These are phyloP conservation scores for Huso huso DNA, from an alignment of 2,797 vertebrate genomes.

Conservation along the genomic window DNA sequence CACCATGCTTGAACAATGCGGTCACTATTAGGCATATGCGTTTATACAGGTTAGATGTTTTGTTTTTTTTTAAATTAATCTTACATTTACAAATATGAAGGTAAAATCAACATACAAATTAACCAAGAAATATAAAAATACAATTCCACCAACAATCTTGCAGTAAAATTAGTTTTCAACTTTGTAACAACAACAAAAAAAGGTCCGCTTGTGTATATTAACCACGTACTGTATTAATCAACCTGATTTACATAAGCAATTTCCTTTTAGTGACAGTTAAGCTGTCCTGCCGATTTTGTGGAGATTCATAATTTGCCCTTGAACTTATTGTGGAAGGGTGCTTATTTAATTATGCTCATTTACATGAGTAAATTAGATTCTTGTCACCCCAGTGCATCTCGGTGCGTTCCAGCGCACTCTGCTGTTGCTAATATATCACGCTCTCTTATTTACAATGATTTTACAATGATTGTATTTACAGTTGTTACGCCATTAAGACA, in stretches of 20 bases:
- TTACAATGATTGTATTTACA: slow-evolving; percentile 9
- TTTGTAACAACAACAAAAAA: not conserved
- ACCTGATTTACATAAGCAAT: slow-evolving; percentile 11
- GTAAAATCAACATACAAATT: no score
- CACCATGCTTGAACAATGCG: no score
- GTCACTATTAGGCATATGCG: no score
- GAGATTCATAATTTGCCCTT: slow-evolving; percentile 18
- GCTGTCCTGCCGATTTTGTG: slow-evolving; percentile 12
- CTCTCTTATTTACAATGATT: no score
- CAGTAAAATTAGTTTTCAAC: slow-evolving; percentile 6
- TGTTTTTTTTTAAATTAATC: no score
- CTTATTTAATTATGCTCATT: slow-evolving; percentile 20
- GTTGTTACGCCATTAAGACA: not conserved
- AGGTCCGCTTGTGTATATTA: not conserved
- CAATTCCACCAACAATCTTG: not conserved
- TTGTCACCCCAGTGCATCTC: slow-evolving; percentile 11
- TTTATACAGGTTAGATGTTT: no score
- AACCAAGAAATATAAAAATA: not conserved
- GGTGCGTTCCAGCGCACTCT: not conserved
- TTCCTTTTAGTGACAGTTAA: slow-evolving; percentile 18
- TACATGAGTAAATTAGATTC: slow-evolving; percentile 20
- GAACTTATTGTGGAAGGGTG: slow-evolving; percentile 14
- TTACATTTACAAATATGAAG: no score
- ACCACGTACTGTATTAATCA: not conserved
- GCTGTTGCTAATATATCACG: slow-evolving; percentile 1